These are phyloP conservation scores for Pheosia tremula DNA, from an alignment of 2,888 invertebrate genomes.

Conservation along the genomic window DNA sequence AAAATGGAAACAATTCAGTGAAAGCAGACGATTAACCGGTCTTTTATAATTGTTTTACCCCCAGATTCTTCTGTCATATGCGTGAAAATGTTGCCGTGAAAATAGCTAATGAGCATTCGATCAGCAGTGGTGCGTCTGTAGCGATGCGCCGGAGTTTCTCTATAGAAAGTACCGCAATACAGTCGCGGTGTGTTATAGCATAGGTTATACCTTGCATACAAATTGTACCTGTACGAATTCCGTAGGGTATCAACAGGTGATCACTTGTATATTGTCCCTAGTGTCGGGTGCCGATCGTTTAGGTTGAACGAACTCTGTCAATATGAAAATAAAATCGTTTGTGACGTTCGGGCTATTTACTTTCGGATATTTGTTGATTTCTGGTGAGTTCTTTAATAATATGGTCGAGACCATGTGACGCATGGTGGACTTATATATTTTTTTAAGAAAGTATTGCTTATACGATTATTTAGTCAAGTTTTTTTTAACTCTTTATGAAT, in stretches of 20 bases:
- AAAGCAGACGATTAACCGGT: conserved; percentile 3
- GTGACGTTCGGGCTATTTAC: conserved; percentile 45
- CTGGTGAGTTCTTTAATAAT: conserved; percentile 48
- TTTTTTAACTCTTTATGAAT: not conserved
- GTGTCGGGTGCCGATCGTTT: conserved; percentile 59
- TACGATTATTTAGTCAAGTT: not conserved
- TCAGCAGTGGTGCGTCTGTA: conserved; percentile 56
- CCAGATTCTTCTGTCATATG: conserved; percentile 15
- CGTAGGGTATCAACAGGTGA: conserved; percentile 59
- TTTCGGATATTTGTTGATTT: conserved; percentile 45
- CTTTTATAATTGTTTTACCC: not conserved
- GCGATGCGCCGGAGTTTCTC: conserved; percentile 78
- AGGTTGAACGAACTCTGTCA: conserved; percentile 45
- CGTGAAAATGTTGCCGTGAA: conserved; percentile 49
- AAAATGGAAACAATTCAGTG: not conserved
- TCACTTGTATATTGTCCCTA: conserved; percentile 77
- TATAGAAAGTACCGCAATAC: conserved; percentile 81
- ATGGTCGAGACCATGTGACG: not conserved
- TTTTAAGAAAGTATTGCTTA: not conserved
- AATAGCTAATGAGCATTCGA: conserved; percentile 38
- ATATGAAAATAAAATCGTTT: conserved; percentile 65
- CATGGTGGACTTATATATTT: not conserved
- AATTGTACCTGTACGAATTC: conserved; percentile 70
- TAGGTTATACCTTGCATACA: conserved; percentile 81
- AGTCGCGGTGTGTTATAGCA: conserved; percentile 68